Percentiles rank a stretch among this genome's conserved stretches.
Conservation (phyloP, 2,797 vertebrate genomes). For the Manis pentadactyla region DNA sequence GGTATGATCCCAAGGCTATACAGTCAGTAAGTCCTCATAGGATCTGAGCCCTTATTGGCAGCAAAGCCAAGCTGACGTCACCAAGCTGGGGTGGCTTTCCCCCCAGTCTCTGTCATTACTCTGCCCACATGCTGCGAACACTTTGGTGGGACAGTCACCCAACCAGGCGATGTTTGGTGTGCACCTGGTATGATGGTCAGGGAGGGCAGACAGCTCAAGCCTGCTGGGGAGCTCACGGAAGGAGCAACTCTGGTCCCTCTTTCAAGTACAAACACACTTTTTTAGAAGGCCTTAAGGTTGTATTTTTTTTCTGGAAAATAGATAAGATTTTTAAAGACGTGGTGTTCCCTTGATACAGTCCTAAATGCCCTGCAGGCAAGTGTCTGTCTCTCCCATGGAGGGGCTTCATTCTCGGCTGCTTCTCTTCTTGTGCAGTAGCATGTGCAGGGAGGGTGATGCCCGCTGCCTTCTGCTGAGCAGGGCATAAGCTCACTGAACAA, state of each 20-base stretch:
- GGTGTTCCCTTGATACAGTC: background rate
- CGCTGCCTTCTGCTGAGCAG: conserved; percentile 28
- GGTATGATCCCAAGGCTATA: background rate
- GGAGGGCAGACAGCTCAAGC: background rate
- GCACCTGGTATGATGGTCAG: background rate
- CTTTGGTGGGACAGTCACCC: background rate
- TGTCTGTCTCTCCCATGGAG: background rate
- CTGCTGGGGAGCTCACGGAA: accelerated
- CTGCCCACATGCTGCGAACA: background rate
- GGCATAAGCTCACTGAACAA: background rate
- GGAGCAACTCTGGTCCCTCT: background rate
- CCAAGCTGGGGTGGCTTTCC: background rate
- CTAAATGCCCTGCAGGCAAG: background rate
- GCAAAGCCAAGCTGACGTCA: background rate
- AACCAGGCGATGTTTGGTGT: accelerated
- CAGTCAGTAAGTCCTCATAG: no score
- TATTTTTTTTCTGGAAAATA: background rate
- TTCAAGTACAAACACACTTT: background rate
- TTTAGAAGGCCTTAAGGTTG: background rate
- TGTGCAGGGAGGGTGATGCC: background rate
- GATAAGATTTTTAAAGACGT: background rate
- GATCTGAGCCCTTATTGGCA: background rate
- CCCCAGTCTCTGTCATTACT: background rate
- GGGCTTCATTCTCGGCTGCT: background rate
- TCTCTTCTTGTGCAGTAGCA: no score